Evolutionary conservation across 1,140 invertebrate genomes (phyloP), one percentile per base, ranked within the genome.

Genomic region (Maconellicoccus hirsutus): DNA sequence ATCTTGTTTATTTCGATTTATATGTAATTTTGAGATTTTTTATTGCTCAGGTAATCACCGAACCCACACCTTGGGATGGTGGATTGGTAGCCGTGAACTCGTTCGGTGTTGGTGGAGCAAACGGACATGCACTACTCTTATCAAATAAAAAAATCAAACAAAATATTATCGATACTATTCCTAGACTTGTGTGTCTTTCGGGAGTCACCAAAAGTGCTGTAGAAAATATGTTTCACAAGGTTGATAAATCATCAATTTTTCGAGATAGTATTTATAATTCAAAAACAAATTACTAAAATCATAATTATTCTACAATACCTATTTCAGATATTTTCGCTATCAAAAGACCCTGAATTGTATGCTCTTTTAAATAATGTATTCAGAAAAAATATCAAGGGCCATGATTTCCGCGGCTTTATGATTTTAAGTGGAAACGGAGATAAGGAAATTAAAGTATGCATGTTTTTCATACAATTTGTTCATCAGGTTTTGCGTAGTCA

Each of bases 41-140:
- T 70, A 70, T 8, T 8, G 8, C 42, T 10, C 69, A 78, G 76
- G 85, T 88, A 22, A 83, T 87, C 2, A 79, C 77, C 16, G 78
- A 86, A 74, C 79, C 81, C 39, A 83, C 78, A 0, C 78, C 79
- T 10, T 85, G 85, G 81, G 77, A 82, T 33, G 85, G 85, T 59
- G 81, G 83, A 19, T 78, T 84, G 71, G 83, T 85, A 33, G 86
- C 82, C n/a, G 76, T 90, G n/a, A 89, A 88, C 77, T 86, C 86
- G 26, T 87, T 88, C 78, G 87, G 87, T 12, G 87, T 88, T 78
- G 85, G 86, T 72, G 88, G 88, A 59, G 82, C 83, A 21, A 86
- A 89, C 78, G 83, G 83, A 22, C 87, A 89, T 78, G 79, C 83
- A 10, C 76, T 89, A 10, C 76, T 89, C 0, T 80, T 81, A 73